Evolutionary conservation across 2,888 invertebrate genomes (phyloP).

Genomic region (Papilio elwesi): DNA sequence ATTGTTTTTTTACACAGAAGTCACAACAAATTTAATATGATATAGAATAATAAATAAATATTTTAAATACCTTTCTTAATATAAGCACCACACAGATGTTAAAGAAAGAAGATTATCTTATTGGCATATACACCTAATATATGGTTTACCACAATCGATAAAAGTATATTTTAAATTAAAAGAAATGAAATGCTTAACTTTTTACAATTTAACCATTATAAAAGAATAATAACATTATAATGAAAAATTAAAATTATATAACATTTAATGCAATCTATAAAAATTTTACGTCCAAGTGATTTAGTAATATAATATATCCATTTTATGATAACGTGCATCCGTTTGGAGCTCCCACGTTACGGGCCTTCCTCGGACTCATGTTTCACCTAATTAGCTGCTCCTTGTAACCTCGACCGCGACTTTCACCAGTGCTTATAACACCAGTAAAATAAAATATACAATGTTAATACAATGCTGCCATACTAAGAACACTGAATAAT

Average conservation of each 20-base stretch:
- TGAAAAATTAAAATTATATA: no score
- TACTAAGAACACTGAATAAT: constrained; percentile 14
- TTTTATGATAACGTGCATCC: constrained; percentile 34
- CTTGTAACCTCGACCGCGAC: constrained; percentile 46
- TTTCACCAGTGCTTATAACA: constrained; percentile 40
- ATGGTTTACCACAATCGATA: no score
- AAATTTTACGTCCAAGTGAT: background rate
- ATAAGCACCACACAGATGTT: no score
- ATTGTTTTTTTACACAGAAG: no score
- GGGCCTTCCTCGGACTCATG: constrained; percentile 45
- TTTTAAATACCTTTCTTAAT: no score
- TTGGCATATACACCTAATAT: no score
- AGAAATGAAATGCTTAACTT: background rate
- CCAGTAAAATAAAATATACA: constrained; percentile 44
- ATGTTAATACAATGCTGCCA: constrained; percentile 36
- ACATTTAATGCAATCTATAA: background rate
- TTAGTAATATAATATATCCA: constrained; percentile 38
- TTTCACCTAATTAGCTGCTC: constrained; percentile 54
- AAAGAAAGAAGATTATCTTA: no score
- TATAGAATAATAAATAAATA: no score
- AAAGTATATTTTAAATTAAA: no score
- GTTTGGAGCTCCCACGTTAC: constrained; percentile 44
- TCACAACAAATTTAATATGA: no score
- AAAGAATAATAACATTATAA: no score
- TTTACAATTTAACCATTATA: no score